These are phyloP conservation scores for Ceyx erithaca DNA, from an alignment of 2,797 vertebrate genomes.

Conservation along the genomic window DNA sequence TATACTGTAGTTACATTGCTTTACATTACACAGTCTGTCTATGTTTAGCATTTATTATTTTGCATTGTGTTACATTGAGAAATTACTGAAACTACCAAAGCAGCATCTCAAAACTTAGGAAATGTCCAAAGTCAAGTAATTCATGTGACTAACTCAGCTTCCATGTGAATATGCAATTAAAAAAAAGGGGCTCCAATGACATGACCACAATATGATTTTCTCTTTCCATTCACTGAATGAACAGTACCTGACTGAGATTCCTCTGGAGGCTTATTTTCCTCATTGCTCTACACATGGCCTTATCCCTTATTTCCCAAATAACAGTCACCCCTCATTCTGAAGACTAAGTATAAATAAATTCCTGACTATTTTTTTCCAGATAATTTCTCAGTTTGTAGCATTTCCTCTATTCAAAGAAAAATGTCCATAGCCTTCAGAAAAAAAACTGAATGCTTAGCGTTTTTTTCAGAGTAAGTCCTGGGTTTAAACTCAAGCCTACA, in stretches of 20 bases:
- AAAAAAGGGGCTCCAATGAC: background rate
- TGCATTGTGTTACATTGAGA: background rate
- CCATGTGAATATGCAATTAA: background rate
- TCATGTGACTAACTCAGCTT: background rate
- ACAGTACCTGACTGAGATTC: background rate
- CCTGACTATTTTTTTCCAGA: background rate
- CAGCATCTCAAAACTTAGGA: background rate
- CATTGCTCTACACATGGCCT: fast-evolving
- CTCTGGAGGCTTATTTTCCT: background rate
- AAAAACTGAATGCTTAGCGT: background rate
- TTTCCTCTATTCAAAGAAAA: background rate
- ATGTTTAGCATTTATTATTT: background rate
- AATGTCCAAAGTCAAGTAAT: background rate
- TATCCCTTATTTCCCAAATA: background rate
- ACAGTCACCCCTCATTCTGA: too few relatives aligned
- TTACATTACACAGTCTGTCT: background rate
- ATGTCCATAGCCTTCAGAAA: background rate
- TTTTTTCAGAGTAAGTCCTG: background rate
- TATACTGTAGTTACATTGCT: background rate
- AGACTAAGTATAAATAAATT: background rate
- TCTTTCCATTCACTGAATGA: background rate
- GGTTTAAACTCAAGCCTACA: background rate
- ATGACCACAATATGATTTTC: fast-evolving
- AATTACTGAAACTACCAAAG: background rate
- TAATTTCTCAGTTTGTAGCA: background rate